Conservation (phyloP, 2,797 vertebrate genomes). For the Mycteria americana region DNA sequence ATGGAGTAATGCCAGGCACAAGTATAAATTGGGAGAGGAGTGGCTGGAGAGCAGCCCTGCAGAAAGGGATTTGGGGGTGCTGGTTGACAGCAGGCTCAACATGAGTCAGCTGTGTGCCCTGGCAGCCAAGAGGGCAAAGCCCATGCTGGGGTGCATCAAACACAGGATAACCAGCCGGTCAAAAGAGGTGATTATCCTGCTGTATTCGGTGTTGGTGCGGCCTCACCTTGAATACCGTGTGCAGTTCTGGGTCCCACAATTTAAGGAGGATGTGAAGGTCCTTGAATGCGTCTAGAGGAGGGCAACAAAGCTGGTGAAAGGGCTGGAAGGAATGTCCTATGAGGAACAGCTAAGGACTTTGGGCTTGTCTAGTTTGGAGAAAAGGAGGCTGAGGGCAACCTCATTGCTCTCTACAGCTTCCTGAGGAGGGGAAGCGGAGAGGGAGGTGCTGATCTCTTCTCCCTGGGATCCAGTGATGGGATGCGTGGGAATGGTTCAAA, state of each 20-base stretch:
- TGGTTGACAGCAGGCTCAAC: not conserved
- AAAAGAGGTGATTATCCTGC: not conserved
- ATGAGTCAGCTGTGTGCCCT: not conserved
- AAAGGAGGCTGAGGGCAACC: not conserved
- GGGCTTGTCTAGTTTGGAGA: too few relatives aligned
- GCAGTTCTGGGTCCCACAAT: not conserved
- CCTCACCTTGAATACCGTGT: not conserved
- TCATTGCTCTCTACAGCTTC: not conserved
- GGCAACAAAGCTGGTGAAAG: too few relatives aligned
- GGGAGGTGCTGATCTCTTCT: not conserved
- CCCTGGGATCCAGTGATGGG: not conserved
- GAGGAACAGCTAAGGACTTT: too few relatives aligned
- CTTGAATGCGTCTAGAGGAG: too few relatives aligned
- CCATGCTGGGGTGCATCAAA: not conserved
- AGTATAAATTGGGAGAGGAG: not conserved
- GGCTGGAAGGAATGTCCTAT: too few relatives aligned
- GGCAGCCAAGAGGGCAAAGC: not conserved
- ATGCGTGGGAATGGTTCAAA: not conserved
- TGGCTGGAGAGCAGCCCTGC: not conserved
- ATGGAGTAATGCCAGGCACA: fast-evolving
- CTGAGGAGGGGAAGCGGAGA: not conserved
- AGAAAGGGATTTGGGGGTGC: not conserved
- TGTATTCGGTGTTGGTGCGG: fast-evolving
- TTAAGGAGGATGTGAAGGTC: not conserved
- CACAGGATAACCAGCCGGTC: not conserved